phyloP scores from a whole-genome alignment of 2,888 invertebrate species.

The Abscondita cerata region DNA sequence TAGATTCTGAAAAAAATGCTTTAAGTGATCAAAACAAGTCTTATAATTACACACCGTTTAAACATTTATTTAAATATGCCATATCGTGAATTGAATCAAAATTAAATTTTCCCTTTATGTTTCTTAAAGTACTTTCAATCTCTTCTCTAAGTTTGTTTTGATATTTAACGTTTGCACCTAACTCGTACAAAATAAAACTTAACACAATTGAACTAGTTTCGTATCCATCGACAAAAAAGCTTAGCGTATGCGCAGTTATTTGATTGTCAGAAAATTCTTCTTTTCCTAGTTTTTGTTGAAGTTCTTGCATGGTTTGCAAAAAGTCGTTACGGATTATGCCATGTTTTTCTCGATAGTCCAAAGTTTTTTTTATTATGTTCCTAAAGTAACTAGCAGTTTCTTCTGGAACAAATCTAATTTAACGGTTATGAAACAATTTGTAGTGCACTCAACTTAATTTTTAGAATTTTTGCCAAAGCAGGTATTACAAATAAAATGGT shows the following conservation, averaged over 20 bases:
- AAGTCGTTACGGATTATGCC: slow-evolving; percentile 56
- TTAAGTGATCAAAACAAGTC: background rate
- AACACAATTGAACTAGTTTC: slow-evolving; percentile 59
- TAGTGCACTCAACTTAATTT: background rate
- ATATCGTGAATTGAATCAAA: slow-evolving; percentile 59
- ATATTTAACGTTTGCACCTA: slow-evolving; percentile 53
- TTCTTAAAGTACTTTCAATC: slow-evolving; percentile 47
- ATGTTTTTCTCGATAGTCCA: slow-evolving; percentile 53
- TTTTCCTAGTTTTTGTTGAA: slow-evolving; percentile 42
- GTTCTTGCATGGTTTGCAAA: slow-evolving; percentile 54
- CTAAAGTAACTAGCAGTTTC: slow-evolving; percentile 50
- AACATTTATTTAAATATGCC: slow-evolving; percentile 58
- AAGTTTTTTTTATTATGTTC: slow-evolving; percentile 48
- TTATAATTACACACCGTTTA: slow-evolving; percentile 46
- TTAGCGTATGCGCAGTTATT: slow-evolving; percentile 53
- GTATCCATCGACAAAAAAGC: slow-evolving; percentile 59
- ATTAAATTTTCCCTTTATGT: slow-evolving; percentile 50
- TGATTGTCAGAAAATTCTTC: slow-evolving; percentile 43
- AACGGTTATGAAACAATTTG: slow-evolving; percentile 18
- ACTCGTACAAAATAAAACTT: slow-evolving; percentile 53
- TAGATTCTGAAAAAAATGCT: slow-evolving; percentile 20
- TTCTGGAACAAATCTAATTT: slow-evolving; percentile 28
- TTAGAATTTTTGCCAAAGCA: background rate
- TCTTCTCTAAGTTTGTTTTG: slow-evolving; percentile 57
- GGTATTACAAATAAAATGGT: background rate